Conservation (phyloP, 92 coral and sea anemone genomes). For the Pocillopora grandis region DNA sequence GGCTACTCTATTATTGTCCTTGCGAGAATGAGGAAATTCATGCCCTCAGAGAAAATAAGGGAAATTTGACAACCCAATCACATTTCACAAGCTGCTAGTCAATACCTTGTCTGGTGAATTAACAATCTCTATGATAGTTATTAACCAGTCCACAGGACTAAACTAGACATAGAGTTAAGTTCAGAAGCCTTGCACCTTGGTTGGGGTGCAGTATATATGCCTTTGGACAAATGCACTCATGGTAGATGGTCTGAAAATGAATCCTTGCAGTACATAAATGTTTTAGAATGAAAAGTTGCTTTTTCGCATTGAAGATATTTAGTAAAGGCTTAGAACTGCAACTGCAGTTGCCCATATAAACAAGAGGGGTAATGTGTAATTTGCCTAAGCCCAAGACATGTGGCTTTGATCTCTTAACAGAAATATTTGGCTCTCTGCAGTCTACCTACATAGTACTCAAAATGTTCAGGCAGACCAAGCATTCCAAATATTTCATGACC, state of each 20-base stretch:
- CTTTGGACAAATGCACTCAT: background rate
- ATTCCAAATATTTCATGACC: slow-evolving; percentile 35
- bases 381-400: background rate
- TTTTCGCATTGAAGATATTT: slow-evolving; percentile 31
- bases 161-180: slow-evolving; percentile 12
- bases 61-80: slow-evolving; percentile 28
- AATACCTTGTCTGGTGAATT: slow-evolving; percentile 26
- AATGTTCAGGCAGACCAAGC: slow-evolving; percentile 43
- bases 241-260: slow-evolving; percentile 28
- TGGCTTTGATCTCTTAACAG: slow-evolving; percentile 3
- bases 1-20: slow-evolving; percentile 35
- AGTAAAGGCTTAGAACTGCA: slow-evolving; percentile 28
- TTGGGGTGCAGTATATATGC: slow-evolving; percentile 19
- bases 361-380: slow-evolving; percentile 44
- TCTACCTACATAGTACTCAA: slow-evolving; percentile 31
- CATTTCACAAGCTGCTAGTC: background rate
- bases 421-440: slow-evolving; percentile 25
- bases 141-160: slow-evolving; percentile 9
- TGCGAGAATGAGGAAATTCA: slow-evolving; percentile 33
- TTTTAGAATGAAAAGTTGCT: slow-evolving; percentile 57
- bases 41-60: slow-evolving; percentile 18
- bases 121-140: slow-evolving; percentile 11
- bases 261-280: slow-evolving; percentile 51
- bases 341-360: slow-evolving; percentile 54
- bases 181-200: slow-evolving; percentile 38